phyloP scores from a whole-genome alignment of 1,140 invertebrate species.

The Leptinotarsa undecemlineata region DNA sequence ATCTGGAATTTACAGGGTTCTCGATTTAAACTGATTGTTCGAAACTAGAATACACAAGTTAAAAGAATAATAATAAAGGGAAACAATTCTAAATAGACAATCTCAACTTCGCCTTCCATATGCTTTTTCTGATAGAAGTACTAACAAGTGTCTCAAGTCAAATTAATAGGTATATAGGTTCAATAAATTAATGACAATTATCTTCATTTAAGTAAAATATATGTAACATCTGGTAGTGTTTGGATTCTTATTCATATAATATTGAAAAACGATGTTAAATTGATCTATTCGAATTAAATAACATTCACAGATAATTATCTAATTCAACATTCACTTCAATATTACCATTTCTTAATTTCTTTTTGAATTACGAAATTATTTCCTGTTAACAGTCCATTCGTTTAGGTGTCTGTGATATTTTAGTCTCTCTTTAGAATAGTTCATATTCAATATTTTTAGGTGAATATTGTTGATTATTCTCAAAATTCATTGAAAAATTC shows the following conservation, averaged over 20 bases:
- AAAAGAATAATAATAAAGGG: constrained; percentile 25
- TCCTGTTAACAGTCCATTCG: constrained; percentile 16
- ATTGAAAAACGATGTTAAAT: too few relatives aligned
- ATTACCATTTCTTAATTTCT: not conserved
- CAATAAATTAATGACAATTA: not conserved
- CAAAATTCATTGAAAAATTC: constrained; percentile 10
- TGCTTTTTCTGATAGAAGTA: constrained; percentile 1
- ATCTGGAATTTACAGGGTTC: constrained; percentile 7
- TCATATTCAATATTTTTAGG: constrained; percentile 10
- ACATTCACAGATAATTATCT: too few relatives aligned
- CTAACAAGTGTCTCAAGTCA: constrained; percentile 12
- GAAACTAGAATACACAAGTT: not conserved
- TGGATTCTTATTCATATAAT: not conserved
- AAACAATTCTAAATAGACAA: constrained; percentile 40
- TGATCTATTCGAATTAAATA: too few relatives aligned
- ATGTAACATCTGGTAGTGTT: not conserved
- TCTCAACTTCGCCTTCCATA: constrained; percentile 41
- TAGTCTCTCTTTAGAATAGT: constrained; percentile 29
- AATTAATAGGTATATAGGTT: constrained; percentile 20
- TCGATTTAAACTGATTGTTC: not conserved
- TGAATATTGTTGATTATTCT: constrained; percentile 6
- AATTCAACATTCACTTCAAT: too few relatives aligned
- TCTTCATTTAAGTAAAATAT: too few relatives aligned
- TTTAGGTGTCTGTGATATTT: constrained; percentile 40
- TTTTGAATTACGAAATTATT: not conserved